These are phyloP conservation scores for Enteromius anoplus DNA, from an alignment of 2,797 vertebrate species.

Conservation along the genomic window DNA sequence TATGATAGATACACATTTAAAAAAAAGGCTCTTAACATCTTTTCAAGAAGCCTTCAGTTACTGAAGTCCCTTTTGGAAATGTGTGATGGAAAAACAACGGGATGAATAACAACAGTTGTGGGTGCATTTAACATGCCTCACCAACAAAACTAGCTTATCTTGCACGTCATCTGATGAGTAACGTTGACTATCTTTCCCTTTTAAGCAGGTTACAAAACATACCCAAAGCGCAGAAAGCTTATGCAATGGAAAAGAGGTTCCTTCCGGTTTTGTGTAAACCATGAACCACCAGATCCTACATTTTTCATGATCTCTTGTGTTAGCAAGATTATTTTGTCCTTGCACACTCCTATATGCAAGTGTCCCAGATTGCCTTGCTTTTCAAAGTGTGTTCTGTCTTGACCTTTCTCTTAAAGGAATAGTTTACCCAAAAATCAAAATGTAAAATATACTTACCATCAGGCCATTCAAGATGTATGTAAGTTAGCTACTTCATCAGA, in stretches of 20 bases:
- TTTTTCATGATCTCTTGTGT: conserved; percentile 16
- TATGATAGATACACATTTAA: background rate
- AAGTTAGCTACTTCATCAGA: background rate
- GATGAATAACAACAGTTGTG: conserved; percentile 10
- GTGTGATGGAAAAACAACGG: background rate
- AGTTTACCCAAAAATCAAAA: background rate
- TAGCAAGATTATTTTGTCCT: background rate
- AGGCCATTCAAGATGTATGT: background rate
- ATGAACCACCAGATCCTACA: background rate
- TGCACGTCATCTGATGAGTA: conserved; percentile 30
- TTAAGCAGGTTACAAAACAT: conserved; percentile 11
- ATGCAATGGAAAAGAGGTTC: background rate
- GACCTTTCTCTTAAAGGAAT: background rate
- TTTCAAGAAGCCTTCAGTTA: background rate
- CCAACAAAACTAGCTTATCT: background rate
- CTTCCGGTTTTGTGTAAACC: background rate
- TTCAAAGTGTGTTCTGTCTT: background rate
- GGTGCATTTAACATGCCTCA: background rate
- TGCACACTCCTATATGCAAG: background rate
- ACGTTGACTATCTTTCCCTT: conserved; percentile 14
- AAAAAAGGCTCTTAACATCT: conserved; percentile 1
- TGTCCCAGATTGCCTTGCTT: background rate
- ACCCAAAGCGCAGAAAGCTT: conserved; percentile 15
- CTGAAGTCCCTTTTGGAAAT: conserved; percentile 2
- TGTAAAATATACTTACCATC: background rate